Percentiles rank a stretch among this genome's conserved stretches.
These are phyloP conservation scores for Mormyrops boulengeri DNA, from an alignment of 2,797 vertebrate species.

Conservation along the genomic window DNA sequence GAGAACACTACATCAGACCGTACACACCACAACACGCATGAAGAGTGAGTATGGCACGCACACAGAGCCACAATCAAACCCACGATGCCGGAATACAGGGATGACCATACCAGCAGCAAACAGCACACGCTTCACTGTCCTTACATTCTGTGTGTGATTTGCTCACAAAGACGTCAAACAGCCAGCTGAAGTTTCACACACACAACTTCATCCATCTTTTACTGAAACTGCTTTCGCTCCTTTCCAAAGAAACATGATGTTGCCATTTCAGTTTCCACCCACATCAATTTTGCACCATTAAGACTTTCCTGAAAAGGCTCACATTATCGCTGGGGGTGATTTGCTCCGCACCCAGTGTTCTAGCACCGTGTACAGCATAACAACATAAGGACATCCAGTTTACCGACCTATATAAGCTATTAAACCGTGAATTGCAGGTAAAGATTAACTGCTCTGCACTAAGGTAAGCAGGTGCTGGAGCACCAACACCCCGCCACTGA, in stretches of 20 bases:
- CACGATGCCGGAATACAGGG: neutral
- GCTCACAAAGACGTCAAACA: neutral
- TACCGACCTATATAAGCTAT: neutral
- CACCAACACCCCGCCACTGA: neutral
- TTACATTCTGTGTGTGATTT: neutral
- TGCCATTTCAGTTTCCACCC: neutral
- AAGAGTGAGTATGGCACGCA: neutral
- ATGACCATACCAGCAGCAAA: neutral
- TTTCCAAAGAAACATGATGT: neutral
- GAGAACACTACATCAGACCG: neutral
- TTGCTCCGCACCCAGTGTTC: neutral
- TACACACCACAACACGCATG: neutral
- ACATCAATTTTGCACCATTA: neutral
- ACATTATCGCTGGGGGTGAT: neutral
- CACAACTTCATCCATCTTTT: neutral
- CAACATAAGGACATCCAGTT: neutral
- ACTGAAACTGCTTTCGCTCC: neutral
- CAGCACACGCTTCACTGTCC: neutral
- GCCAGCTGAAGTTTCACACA: neutral
- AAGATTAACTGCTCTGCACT: neutral
- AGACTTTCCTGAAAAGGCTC: neutral
- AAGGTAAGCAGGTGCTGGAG: neutral
- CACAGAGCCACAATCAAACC: too few relatives aligned
- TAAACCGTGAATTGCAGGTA: neutral
- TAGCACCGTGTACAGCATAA: neutral